Evolutionary conservation across 1,140 invertebrate species (phyloP), one percentile per base, ranked within the genome.

Genomic region (Rhyacophila brunnea): DNA sequence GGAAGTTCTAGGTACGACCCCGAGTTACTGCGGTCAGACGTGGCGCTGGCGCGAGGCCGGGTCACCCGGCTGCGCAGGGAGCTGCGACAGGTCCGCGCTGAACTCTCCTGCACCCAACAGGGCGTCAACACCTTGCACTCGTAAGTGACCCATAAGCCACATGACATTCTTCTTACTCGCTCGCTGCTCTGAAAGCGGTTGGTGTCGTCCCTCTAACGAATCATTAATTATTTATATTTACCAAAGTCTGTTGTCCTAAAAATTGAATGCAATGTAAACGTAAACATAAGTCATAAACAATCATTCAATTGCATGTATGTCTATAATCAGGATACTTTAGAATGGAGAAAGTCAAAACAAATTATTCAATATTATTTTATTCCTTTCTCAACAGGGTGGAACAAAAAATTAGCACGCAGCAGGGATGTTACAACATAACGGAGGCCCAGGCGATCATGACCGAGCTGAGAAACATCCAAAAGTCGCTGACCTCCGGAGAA

Each of bases 361-460:
- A n/a, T n/a, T n/a, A n/a, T n/a, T n/a, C n/a, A n/a, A n/a, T n/a
- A n/a, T n/a, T n/a, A n/a, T n/a, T n/a, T n/a, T n/a, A n/a, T n/a
- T 28, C 9, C 23, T 28, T 28, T 28, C 9, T 28, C 81, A 82
- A 42, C 74, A 94, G 91, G 69, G 93, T 96, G 49, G 92, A 95
- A 73, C 89, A 95, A 78, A 96, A 96, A 80, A 79, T 96, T 63
- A 90, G 81, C 70, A 85, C 88, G 11, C 87, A 89, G 65, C 83
- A 92, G 69, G 89, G 89, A 47, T 92, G 90, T 69, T 97, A 96
- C 73, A 96, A 92, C 71, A 89, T 96, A 55, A 87, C 87, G 14
- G 93, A 98, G 78, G 95, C 95, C 0, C 91, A 96, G 74, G 93
- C 92, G 1, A 97, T 98, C 44, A 89, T 96, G 81, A 87, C 89